These are phyloP conservation scores for Zoanthus solanderi DNA, from an alignment of 92 coral and sea anemone genomes.

Conservation along the genomic window DNA sequence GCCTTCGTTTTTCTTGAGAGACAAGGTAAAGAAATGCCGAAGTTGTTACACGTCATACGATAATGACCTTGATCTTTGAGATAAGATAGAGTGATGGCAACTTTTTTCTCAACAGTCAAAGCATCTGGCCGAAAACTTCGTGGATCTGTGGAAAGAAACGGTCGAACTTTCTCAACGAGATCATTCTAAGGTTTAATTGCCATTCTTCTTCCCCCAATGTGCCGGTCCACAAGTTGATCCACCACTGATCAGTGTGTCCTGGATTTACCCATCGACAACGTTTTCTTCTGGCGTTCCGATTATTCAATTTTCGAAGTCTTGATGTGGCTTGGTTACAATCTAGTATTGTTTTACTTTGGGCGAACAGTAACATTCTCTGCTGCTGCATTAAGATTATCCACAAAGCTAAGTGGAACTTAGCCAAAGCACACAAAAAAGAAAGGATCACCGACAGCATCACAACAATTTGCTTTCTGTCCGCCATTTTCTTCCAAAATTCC, in stretches of 20 bases:
- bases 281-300: conserved; percentile 43
- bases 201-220: conserved; percentile 46
- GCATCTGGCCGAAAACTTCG: conserved; percentile 56
- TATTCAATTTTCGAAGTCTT: conserved; percentile 28
- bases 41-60: conserved; percentile 63
- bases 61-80: conserved; percentile 58
- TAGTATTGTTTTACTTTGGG: conserved; percentile 16
- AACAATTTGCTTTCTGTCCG: conserved; percentile 2
- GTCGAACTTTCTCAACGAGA: conserved; percentile 31
- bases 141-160: conserved; percentile 25
- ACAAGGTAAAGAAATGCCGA: conserved; percentile 60
- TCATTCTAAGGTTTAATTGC: conserved; percentile 53
- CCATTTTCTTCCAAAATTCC: not conserved
- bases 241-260: conserved; percentile 23
- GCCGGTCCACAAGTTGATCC: conserved; percentile 55
- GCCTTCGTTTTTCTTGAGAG: conserved; percentile 56
- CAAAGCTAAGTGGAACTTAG: conserved; percentile 12
- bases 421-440: conserved; percentile 17
- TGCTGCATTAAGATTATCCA: conserved; percentile 44
- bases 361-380: conserved; percentile 7
- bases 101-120: conserved; percentile 58
- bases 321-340: conserved; percentile 29
- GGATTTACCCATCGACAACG: conserved; percentile 31
- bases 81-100: conserved; percentile 45
- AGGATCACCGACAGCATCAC: not conserved